A percentile compares a stretch with the other conserved stretches of the same genome.
These are phyloP conservation scores for Drosophila virilis DNA, from an alignment of 1,140 invertebrate species.

Conservation along the genomic window DNA sequence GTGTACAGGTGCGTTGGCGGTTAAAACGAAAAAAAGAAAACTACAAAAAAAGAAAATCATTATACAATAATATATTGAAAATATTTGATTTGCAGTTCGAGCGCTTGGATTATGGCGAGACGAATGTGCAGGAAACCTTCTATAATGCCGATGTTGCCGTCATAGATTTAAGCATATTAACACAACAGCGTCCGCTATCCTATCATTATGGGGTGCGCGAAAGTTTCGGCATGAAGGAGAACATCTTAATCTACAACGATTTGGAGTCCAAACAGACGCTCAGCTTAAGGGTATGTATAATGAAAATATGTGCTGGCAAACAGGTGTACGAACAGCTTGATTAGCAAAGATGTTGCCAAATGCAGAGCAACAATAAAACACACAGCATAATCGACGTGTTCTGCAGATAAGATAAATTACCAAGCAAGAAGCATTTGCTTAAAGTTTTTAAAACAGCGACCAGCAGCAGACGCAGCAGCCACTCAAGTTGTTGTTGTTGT, in stretches of 20 bases:
- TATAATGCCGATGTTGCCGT: constrained; percentile 99
- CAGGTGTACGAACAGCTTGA: constrained; percentile 36
- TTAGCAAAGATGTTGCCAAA: constrained; percentile 55
- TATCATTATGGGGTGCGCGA: constrained; percentile 99
- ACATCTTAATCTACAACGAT: constrained; percentile 97
- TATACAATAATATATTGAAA: constrained; percentile 48
- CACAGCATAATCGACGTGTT: constrained; percentile 54
- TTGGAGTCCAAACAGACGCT: constrained; percentile 93
- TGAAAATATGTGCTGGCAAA: constrained; percentile 12
- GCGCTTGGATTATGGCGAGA: constrained; percentile 94
- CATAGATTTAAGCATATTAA: constrained; percentile 95
- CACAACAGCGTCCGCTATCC: constrained; percentile 95
- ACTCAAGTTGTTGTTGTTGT: constrained; percentile 41
- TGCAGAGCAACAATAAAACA: constrained; percentile 21
- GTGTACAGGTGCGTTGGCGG: constrained; percentile 89
- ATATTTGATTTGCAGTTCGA: constrained; percentile 88
- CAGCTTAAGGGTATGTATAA: constrained; percentile 89
- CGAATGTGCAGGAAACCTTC: constrained; percentile 93
- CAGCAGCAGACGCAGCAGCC: constrained; percentile 37
- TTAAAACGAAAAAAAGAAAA: neutral
- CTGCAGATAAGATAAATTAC: constrained; percentile 71
- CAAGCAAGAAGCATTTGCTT: constrained; percentile 37
- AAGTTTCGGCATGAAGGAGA: constrained; percentile 99
- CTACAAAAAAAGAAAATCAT: constrained; percentile 35
- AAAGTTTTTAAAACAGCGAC: constrained; percentile 30